Evolutionary conservation across 2,113 vertebrate species (phyloP), one percentile per base, ranked within the genome.

Genomic region (Oenanthe oenanthe): DNA sequence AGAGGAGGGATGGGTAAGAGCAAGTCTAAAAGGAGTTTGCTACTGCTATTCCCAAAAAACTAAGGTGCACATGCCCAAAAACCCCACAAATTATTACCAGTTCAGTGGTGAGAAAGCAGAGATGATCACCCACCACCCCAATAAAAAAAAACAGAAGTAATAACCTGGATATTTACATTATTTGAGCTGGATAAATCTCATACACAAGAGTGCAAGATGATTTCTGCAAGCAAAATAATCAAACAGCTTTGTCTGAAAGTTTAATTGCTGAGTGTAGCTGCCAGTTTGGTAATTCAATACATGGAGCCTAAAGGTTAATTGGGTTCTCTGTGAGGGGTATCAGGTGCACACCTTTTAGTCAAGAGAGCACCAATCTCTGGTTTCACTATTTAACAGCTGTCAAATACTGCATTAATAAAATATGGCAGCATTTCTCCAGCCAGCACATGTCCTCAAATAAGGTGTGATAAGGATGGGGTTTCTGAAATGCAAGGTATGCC

Each of bases 331-430:
- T 66, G 80, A 92, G 43, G 24, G 36, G 68, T 95, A 93, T 97
- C 97, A 90, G 87, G 77, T 94, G 74, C 93, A 66, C 74, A 67
- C 85, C 94, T 96, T 93, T 86, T 74, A 88, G 92, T 56, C 91
- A 67, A 65, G 62, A 9, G 38, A 91, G 86, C 48, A 72, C 78
- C 96, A 74, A 93, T 96, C 96, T 98, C 96, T 93, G 68, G 90
- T 98, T 97, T 97, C 97, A 91, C 80, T 42, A 81, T 63, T 92
- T 97, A 96, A 87, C 97, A 98, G 97, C 97, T 97, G 96, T 97
- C 96, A 96, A 93, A 94, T 17, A 56, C 58, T 65, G 74, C 92
- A 93, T 97, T 40, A 97, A 98, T 97, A 97, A 97, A 97, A 96
- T 20, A 96, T 68, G 77, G 89, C 42, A 85, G 68, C 6, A 6